Percentiles rank a stretch among this genome's conserved stretches.
Evolutionary conservation across 2,888 invertebrate genomes (phyloP).

Genomic region (Drosophila fungiperda): DNA sequence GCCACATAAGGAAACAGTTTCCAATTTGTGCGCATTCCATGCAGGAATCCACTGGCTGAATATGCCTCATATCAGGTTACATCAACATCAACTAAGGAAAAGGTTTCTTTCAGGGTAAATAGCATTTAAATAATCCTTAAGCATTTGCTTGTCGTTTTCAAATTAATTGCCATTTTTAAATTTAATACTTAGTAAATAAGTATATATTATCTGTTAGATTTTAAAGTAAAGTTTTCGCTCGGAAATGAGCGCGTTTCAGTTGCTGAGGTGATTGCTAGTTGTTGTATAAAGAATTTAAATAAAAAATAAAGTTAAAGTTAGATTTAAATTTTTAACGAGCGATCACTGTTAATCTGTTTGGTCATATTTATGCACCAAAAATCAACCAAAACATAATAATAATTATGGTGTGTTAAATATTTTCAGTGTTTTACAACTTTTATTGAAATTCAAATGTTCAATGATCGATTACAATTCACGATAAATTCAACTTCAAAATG

Average conservation of each 20-base stretch:
- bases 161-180: background rate
- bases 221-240: background rate
- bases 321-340: background rate
- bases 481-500: constrained; percentile 71
- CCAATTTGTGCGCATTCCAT: constrained; percentile 6
- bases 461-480: constrained; percentile 73
- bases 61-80: background rate
- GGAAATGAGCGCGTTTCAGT: background rate
- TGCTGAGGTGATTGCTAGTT: background rate
- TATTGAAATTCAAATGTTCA: constrained; percentile 76
- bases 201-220: background rate
- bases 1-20: background rate
- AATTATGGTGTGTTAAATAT: background rate
- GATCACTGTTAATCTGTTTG: background rate
- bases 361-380: background rate
- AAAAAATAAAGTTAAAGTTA: background rate
- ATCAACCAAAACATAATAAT: background rate
- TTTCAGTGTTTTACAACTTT: constrained; percentile 54
- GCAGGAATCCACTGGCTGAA: background rate
- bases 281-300: background rate
- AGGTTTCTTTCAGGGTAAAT: no score
- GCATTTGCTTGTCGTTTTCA: no score
- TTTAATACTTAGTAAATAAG: background rate
- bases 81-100: no score
- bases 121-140: no score